Conservation (phyloP, 2,113 vertebrate genomes). For the Eublepharis macularius region DNA sequence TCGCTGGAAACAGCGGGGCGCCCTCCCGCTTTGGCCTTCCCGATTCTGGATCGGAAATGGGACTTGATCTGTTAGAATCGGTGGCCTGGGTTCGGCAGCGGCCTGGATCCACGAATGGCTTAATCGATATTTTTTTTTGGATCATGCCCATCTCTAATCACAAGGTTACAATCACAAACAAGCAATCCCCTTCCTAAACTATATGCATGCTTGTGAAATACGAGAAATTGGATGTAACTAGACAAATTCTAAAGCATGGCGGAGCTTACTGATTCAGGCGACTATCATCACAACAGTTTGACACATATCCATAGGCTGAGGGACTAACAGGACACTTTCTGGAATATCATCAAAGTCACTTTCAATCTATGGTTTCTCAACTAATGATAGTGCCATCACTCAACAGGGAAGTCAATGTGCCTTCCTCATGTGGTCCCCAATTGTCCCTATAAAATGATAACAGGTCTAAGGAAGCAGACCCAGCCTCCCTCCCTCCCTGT, state of each 20-base stretch:
- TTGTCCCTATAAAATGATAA: not conserved
- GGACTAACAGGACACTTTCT: not conserved
- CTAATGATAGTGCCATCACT: not conserved
- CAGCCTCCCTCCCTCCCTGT: not conserved
- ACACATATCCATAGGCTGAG: not conserved
- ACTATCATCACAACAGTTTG: not conserved
- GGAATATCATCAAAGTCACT: not conserved
- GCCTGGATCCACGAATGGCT: too few species aligned
- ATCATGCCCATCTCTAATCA: too few species aligned
- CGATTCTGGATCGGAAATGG: too few species aligned
- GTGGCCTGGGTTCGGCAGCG: too few species aligned
- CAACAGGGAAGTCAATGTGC: not conserved
- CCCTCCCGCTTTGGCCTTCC: too few species aligned
- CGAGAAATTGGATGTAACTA: not conserved
- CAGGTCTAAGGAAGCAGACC: not conserved
- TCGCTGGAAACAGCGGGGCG: too few species aligned
- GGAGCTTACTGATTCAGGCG: not conserved
- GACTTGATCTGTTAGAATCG: too few species aligned
- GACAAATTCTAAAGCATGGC: not conserved
- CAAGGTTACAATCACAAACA: not conserved
- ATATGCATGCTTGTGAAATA: not conserved
- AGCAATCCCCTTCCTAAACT: not conserved
- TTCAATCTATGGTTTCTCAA: not conserved
- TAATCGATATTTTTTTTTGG: too few species aligned
- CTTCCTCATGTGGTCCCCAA: not conserved